phyloP scores from a whole-genome alignment of 2,797 vertebrate species.

The Acrossocheilus wenchowensis region DNA sequence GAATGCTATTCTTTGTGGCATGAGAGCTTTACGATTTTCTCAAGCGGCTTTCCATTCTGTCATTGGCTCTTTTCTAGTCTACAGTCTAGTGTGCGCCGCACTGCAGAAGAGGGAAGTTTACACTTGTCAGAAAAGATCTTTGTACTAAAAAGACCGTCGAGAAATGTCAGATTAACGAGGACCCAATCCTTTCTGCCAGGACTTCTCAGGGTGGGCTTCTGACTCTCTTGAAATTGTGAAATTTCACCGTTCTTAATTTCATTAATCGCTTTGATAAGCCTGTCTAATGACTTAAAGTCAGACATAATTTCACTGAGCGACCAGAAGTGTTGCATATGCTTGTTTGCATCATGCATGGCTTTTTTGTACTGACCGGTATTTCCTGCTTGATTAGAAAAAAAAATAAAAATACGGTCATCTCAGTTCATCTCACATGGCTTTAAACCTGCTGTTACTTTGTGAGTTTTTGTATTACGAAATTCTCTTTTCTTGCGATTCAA shows the following conservation, averaged over 20 bases:
- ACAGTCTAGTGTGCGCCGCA: neutral
- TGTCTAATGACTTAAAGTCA: conserved; percentile 7
- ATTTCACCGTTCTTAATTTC: conserved; percentile 29
- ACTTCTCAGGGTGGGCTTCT: conserved; percentile 56
- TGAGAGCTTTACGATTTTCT: conserved; percentile 58
- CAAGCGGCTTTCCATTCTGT: conserved; percentile 42
- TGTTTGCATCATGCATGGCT: conserved; percentile 52
- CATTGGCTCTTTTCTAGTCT: conserved; percentile 22
- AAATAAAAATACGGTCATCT: conserved; percentile 25
- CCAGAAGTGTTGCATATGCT: conserved; percentile 36
- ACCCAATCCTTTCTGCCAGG: conserved; percentile 10
- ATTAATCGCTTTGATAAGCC: conserved; percentile 31
- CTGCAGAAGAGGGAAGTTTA: conserved; percentile 29
- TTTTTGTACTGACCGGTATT: conserved; percentile 43
- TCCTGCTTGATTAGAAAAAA: conserved; percentile 49
- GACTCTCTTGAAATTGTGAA: conserved; percentile 20
- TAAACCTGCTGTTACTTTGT: conserved; percentile 68
- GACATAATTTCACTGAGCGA: conserved; percentile 19
- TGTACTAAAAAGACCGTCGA: neutral
- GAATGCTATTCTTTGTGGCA: conserved; percentile 53
- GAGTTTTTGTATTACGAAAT: conserved; percentile 29
- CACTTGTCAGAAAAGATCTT: conserved; percentile 25
- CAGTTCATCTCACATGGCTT: conserved; percentile 64
- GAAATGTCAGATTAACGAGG: conserved; percentile 14
- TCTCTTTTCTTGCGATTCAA: conserved; percentile 59